A percentile compares a stretch with the other conserved stretches of the same genome.
Evolutionary conservation across 2,113 vertebrate species (phyloP).

Genomic region (Physeter macrocephalus): DNA sequence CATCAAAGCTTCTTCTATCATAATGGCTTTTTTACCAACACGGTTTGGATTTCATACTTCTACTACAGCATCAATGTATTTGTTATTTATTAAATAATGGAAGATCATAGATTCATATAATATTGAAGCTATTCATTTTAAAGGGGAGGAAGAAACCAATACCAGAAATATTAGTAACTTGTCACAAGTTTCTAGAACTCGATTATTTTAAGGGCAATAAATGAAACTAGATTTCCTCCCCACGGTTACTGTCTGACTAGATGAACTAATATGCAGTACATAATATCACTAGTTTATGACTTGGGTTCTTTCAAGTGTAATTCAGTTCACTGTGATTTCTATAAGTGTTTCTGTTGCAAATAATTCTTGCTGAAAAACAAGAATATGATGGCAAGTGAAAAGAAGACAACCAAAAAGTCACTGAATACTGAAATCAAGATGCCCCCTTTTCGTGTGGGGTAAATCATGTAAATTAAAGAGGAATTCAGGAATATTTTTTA

Average conservation of each 20-base stretch:
- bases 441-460: neutral
- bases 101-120: neutral
- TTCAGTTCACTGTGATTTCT: neutral
- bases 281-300: neutral
- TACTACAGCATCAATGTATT: neutral
- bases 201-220: neutral
- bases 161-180: neutral
- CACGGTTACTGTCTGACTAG: neutral
- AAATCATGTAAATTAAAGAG: neutral
- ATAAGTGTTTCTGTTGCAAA: neutral
- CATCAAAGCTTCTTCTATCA: neutral
- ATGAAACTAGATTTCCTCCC: neutral
- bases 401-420: neutral
- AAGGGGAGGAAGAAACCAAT: neutral
- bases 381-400: neutral
- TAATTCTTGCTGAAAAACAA: neutral
- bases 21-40: neutral
- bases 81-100: neutral
- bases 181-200: neutral
- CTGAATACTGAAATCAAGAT: neutral
- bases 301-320: neutral
- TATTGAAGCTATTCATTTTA: neutral
- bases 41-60: neutral
- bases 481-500: slow-evolving; percentile 89
- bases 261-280: neutral